Conservation (phyloP, 1,140 invertebrate genomes). For the Hyles vespertilio region DNA sequence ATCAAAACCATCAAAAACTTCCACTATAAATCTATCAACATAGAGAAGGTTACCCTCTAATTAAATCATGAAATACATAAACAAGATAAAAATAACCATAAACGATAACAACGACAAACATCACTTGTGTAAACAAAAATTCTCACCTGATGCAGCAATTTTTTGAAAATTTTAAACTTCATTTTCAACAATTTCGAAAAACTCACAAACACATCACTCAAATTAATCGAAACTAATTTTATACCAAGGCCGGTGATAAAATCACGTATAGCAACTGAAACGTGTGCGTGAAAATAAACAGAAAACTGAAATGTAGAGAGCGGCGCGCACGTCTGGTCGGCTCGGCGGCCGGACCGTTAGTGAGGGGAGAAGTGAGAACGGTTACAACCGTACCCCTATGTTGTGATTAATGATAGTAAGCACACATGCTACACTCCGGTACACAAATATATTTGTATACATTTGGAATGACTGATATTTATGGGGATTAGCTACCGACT, state of each 20-base stretch:
- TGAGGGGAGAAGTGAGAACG: constrained; percentile 6
- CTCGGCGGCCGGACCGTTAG: constrained; percentile 17
- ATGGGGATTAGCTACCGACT: too few species aligned
- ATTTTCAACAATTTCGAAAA: constrained; percentile 22
- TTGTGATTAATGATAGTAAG: background rate
- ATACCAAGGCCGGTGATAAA: constrained; percentile 4
- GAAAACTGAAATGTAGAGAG: background rate
- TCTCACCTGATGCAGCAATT: constrained; percentile 42
- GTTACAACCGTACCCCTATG: background rate
- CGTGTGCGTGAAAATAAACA: background rate
- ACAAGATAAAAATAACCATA: too few species aligned
- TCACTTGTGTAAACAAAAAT: constrained; percentile 29
- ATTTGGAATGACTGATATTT: too few species aligned
- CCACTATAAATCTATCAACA: too few species aligned
- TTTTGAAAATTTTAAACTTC: constrained; percentile 62
- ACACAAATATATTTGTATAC: too few species aligned
- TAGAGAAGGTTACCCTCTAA: too few species aligned
- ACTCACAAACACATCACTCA: constrained; percentile 21
- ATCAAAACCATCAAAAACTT: too few species aligned
- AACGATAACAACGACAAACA: constrained; percentile 1
- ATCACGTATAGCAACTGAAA: constrained; percentile 12
- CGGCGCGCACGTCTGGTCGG: constrained; percentile 16
- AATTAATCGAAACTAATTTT: constrained; percentile 16
- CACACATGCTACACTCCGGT: too few species aligned
- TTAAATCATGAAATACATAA: too few species aligned